A percentile compares a stretch with the other conserved stretches of the same genome.
These are phyloP conservation scores for Pithys albifrons DNA, from an alignment of 2,113 vertebrate species.

Conservation along the genomic window DNA sequence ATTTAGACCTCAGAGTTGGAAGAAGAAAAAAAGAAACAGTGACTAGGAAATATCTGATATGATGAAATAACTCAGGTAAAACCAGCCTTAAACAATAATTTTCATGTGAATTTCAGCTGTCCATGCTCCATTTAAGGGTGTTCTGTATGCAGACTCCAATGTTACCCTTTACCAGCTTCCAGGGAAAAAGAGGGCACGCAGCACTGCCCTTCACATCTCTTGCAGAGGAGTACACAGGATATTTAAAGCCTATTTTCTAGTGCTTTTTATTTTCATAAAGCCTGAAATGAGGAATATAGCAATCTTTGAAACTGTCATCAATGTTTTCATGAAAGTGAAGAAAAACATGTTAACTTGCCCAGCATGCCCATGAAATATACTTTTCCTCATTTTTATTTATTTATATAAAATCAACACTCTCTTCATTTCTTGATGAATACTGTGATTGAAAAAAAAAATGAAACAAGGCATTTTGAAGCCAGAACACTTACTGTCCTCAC, in stretches of 20 bases:
- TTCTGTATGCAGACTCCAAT: background rate
- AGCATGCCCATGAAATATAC: background rate
- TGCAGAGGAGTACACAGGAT: background rate
- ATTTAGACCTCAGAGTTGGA: background rate
- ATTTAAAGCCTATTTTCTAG: background rate
- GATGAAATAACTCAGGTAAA: background rate
- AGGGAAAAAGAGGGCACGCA: background rate
- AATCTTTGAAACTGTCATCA: background rate
- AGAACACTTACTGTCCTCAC: background rate
- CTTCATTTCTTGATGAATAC: background rate
- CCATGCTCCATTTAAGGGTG: background rate
- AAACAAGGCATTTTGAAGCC: background rate
- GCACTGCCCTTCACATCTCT: background rate
- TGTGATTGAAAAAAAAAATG: background rate
- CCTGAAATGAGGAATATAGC: background rate
- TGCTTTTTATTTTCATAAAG: background rate
- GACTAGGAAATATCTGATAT: background rate
- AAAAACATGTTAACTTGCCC: background rate
- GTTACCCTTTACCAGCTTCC: background rate
- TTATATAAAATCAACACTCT: conserved; percentile 10
- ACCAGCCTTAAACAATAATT: background rate
- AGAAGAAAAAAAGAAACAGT: background rate
- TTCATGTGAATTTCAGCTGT: background rate
- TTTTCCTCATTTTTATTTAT: background rate
- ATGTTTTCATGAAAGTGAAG: background rate